phyloP scores from a whole-genome alignment of 2,797 vertebrate genomes.

The Chloroceryle inda region DNA sequence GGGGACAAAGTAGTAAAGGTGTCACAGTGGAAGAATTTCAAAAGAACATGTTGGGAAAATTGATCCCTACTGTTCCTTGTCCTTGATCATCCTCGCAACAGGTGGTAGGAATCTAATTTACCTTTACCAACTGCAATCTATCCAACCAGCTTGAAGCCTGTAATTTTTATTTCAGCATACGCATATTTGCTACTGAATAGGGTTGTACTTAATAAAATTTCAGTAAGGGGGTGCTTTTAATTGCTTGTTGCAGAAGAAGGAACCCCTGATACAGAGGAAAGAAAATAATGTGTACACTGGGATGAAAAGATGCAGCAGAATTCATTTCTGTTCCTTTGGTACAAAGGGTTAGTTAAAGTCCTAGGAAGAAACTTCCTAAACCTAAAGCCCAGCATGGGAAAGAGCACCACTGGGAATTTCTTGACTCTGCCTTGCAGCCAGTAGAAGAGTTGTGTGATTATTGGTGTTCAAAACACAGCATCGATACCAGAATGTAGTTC shows the following conservation, averaged over 20 bases:
- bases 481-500: neutral
- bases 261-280: too few relatives aligned
- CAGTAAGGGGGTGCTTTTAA: too few relatives aligned
- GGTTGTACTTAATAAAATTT: neutral
- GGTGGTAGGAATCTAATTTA: neutral
- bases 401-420: neutral
- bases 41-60: fast-evolving
- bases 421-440: neutral
- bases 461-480: neutral
- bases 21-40: neutral
- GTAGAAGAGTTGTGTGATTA: neutral
- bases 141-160: neutral
- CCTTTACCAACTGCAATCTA: neutral
- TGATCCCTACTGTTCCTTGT: neutral
- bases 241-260: too few relatives aligned
- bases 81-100: neutral
- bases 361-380: neutral
- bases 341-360: neutral
- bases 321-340: too few relatives aligned
- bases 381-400: neutral
- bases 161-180: neutral
- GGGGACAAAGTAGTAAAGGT: neutral
- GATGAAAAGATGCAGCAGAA: too few relatives aligned
- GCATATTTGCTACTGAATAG: neutral
- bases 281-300: too few relatives aligned